Evolutionary conservation across 2,113 vertebrate species (phyloP).

Genomic region (Xerus inauris): DNA sequence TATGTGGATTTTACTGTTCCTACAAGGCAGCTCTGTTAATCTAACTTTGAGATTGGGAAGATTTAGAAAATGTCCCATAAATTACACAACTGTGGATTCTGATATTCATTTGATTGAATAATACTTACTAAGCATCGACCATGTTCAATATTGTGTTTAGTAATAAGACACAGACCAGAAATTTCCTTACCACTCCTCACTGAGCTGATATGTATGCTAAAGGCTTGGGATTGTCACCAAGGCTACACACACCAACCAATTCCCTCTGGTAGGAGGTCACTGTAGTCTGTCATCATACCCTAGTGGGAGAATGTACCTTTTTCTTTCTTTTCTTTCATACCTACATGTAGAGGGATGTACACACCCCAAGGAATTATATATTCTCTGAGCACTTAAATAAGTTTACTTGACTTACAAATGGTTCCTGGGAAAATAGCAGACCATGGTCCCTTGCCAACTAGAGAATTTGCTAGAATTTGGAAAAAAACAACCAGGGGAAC

Average conservation of each 20-base stretch:
- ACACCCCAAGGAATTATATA: background rate
- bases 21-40: background rate
- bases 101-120: background rate
- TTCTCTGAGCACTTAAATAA: constrained; percentile 16
- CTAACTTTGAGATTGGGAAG: background rate
- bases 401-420: constrained; percentile 5
- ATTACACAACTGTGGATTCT: background rate
- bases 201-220: background rate
- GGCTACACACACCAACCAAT: background rate
- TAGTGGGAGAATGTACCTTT: constrained; percentile 10
- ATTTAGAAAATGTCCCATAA: background rate
- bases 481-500: background rate
- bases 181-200: background rate
- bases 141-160: background rate
- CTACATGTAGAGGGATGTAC: background rate
- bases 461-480: constrained; percentile 49
- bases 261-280: constrained; percentile 56
- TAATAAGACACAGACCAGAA: background rate
- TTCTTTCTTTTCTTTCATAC: background rate
- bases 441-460: background rate
- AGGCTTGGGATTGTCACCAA: constrained; percentile 20
- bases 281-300: constrained; percentile 62
- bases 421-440: constrained; percentile 47
- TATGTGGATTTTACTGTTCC: background rate
- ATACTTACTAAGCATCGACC: background rate